Conservation (phyloP, 2,888 invertebrate genomes). For the Sceliomorpha sp. region DNA sequence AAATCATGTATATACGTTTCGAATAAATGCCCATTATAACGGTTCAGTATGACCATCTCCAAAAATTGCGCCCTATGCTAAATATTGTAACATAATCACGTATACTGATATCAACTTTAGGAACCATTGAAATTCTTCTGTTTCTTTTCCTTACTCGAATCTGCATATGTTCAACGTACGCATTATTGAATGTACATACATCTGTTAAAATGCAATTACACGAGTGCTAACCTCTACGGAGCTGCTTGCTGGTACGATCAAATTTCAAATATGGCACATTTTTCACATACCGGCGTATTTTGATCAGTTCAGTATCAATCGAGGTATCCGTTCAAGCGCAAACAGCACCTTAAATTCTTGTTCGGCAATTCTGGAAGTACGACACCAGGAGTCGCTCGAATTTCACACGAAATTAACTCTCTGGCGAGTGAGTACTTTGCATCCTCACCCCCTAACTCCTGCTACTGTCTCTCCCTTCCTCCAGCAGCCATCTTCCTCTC, state of each 20-base stretch:
- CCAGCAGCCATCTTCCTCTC: slow-evolving; percentile 41
- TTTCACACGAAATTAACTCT: slow-evolving; percentile 75
- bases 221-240: slow-evolving; percentile 9
- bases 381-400: slow-evolving; percentile 69
- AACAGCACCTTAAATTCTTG: slow-evolving; percentile 48
- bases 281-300: slow-evolving; percentile 33
- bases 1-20: too few species aligned
- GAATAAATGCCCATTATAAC: too few species aligned
- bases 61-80: too few species aligned
- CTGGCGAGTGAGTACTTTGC: slow-evolving; percentile 65
- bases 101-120: too few species aligned
- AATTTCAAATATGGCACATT: slow-evolving; percentile 35
- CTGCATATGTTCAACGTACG: too few species aligned
- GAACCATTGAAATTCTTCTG: too few species aligned
- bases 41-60: too few species aligned
- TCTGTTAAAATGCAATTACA: too few species aligned
- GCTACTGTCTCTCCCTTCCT: slow-evolving; percentile 28
- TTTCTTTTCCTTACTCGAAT: too few species aligned
- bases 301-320: slow-evolving; percentile 37
- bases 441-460: slow-evolving; percentile 36
- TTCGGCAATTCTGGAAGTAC: slow-evolving; percentile 49
- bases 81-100: too few species aligned
- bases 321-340: slow-evolving; percentile 26
- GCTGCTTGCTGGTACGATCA: slow-evolving; percentile 15
- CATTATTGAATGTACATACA: too few species aligned